These are phyloP conservation scores for Dryobota labecula DNA, from an alignment of 2,888 invertebrate species.

Conservation along the genomic window DNA sequence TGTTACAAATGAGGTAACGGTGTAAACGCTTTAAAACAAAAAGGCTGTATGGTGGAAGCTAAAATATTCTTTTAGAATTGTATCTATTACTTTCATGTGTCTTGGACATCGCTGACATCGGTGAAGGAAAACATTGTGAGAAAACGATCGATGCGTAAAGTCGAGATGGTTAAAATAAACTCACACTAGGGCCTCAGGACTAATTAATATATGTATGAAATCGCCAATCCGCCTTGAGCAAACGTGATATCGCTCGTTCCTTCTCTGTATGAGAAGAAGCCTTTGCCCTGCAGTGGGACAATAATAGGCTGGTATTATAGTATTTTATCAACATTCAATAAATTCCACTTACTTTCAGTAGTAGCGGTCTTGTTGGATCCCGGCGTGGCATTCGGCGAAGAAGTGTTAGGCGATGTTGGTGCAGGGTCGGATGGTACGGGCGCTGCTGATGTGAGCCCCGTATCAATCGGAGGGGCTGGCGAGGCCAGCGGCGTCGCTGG, in stretches of 20 bases:
- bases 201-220: background rate
- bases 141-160: too few relatives aligned
- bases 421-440: constrained; percentile 1
- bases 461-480: background rate
- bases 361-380: constrained; percentile 45
- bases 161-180: too few relatives aligned
- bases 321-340: background rate
- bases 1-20: background rate
- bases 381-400: constrained; percentile 46
- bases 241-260: background rate
- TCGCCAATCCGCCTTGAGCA: background rate
- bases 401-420: background rate
- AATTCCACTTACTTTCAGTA: constrained; percentile 65
- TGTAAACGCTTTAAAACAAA: background rate
- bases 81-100: background rate
- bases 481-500: background rate
- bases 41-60: background rate
- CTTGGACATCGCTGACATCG: background rate
- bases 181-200: too few relatives aligned
- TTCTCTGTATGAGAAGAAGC: background rate
- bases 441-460: background rate
- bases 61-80: background rate
- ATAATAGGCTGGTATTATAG: background rate
- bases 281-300: background rate
- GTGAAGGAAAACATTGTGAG: background rate